Evolutionary conservation across 1,140 invertebrate genomes (phyloP), one percentile per base, ranked within the genome.

Genomic region (Drosophila repleta): DNA sequence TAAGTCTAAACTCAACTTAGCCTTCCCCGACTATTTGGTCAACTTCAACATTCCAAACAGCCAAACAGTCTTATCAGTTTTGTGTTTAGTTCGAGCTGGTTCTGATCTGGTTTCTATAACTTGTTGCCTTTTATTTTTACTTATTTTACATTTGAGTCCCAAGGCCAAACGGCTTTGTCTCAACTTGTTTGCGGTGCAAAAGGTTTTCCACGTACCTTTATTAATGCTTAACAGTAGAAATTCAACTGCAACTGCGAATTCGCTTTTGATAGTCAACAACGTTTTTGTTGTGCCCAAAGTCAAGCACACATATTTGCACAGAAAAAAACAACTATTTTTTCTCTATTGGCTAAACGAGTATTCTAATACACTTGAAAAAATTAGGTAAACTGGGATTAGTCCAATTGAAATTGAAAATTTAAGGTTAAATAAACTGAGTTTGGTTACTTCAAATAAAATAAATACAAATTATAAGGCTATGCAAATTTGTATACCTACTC

Each of bases 131-230:
- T 53, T 24, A 4, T 24, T 29, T 10, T 51, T 53, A n/a, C 13
- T 20, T 39, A 20, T 35, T 51, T 32, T 45, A 6, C 11, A 20
- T 32, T 49, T 58, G 32, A 20, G 32, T 11, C 32, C 60, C 69
- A 72, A 72, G 66, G 69, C 29, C 69, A 72, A 72, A 53, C 63
- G 39, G 21, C 63, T 72, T 48, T 58, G 45, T 29, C 17, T 35
- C 11, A 24, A 71, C 68, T 58, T 21, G 68, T 71, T 66, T 66
- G 21, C 46, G 15, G 43, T 46, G 17, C 5, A n/a, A 13, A 58
- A 18, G 48, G 35, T 10, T 67, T 67, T 58, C 15, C n/a, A 17
- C 15, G 15, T 21, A 10, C 17, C n/a, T 46, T 53, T 52, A 58
- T 67, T 62, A 48, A 62, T 53, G 29, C 48, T 6, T 32, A 45